Conservation (phyloP, 1,140 invertebrate species). For the Caenorhabditis latens region DNA sequence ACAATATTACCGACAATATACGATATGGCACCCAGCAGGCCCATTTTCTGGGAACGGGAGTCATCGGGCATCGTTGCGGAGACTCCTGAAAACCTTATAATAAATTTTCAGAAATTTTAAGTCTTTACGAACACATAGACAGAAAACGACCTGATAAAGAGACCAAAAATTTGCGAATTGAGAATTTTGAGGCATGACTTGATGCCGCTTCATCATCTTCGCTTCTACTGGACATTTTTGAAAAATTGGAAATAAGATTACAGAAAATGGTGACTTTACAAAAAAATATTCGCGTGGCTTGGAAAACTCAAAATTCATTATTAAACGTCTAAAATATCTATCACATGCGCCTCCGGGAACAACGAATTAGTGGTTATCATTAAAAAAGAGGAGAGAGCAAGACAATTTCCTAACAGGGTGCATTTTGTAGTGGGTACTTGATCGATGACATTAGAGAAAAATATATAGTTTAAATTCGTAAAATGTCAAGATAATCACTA, state of each 20-base stretch:
- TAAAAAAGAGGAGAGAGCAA: background rate
- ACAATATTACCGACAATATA: constrained; percentile 73
- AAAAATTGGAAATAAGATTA: constrained; percentile 29
- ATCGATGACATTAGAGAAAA: background rate
- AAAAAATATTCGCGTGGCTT: background rate
- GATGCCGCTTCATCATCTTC: background rate
- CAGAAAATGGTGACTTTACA: constrained; percentile 18
- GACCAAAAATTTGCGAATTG: background rate
- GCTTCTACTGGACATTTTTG: background rate
- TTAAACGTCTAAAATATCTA: background rate
- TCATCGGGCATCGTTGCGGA: constrained; percentile 40
- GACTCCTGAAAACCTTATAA: constrained; percentile 43
- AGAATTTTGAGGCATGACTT: constrained; percentile 1
- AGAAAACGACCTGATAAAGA: constrained; percentile 16
- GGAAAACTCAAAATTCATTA: too few species aligned
- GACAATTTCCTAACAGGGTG: background rate
- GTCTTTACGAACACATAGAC: too few species aligned
- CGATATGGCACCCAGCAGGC: constrained; percentile 65
- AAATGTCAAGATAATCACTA: too few species aligned
- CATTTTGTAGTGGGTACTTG: constrained; percentile 12
- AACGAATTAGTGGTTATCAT: constrained; percentile 17
- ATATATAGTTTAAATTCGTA: background rate
- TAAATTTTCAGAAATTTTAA: background rate
- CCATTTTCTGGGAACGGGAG: constrained; percentile 65
- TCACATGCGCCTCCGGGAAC: constrained; percentile 10